phyloP scores from a whole-genome alignment of 2,888 invertebrate species.

The Chymomyza procnemis region DNA sequence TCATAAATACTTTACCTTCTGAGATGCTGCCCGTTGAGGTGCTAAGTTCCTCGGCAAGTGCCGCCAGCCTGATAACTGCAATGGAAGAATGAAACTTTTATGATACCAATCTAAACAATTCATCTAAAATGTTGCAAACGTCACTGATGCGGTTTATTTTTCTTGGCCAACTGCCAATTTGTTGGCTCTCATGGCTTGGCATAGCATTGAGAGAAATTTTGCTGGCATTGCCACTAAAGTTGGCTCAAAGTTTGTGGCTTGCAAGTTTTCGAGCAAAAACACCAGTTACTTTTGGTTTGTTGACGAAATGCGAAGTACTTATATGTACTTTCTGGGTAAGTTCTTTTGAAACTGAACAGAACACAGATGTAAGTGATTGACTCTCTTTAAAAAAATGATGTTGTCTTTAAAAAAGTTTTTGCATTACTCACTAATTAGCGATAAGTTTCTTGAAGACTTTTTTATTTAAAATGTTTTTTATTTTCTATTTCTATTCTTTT shows the following conservation, averaged over 20 bases:
- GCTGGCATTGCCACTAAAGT: not conserved
- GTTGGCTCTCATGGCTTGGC: not conserved
- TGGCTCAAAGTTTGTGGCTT: not conserved
- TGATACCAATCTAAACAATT: not conserved
- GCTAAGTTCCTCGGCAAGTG: conserved; percentile 64
- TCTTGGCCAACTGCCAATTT: conserved; percentile 32
- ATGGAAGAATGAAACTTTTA: conserved; percentile 17
- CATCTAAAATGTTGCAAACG: conserved; percentile 1
- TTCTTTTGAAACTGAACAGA: no score
- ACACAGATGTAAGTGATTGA: no score
- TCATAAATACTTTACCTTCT: conserved; percentile 64
- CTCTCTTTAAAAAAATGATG: no score
- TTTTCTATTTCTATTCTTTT: no score
- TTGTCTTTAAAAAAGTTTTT: no score
- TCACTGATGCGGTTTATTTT: conserved; percentile 6
- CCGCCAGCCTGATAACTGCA: conserved; percentile 74
- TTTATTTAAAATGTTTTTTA: no score
- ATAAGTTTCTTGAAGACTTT: no score
- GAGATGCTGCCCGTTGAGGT: conserved; percentile 72
- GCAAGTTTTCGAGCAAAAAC: not conserved
- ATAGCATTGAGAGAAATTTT: not conserved
- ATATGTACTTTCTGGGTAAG: not conserved
- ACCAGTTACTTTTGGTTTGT: not conserved
- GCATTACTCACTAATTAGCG: no score
- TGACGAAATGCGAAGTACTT: not conserved